phyloP scores from a whole-genome alignment of 2,888 invertebrate species.

The Nomada lathburiana region DNA sequence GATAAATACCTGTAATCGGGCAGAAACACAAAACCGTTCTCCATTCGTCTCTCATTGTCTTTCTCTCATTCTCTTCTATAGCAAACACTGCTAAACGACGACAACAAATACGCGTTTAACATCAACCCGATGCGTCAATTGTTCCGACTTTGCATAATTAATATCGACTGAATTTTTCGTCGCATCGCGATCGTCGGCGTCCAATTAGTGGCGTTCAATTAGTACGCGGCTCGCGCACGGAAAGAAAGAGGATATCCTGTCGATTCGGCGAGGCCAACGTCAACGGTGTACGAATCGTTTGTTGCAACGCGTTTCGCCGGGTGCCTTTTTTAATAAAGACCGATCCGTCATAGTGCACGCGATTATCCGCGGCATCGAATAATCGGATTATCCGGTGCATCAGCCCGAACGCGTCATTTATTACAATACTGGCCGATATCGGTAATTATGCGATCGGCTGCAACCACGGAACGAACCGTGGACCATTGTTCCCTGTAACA shows the following conservation, averaged over 20 bases:
- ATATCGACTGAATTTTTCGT: conserved; percentile 43
- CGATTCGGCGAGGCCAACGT: conserved; percentile 1
- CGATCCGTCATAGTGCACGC: conserved; percentile 27
- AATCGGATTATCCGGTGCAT: conserved; percentile 33
- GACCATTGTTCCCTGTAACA: conserved; percentile 5
- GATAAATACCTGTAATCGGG: conserved; percentile 43
- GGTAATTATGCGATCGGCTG: conserved; percentile 33
- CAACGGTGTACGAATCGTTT: neutral
- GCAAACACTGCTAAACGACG: too few relatives aligned
- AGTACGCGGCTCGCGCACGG: neutral
- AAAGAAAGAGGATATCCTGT: neutral
- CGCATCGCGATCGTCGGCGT: conserved; percentile 17
- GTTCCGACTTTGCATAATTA: conserved; percentile 43
- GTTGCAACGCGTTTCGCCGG: conserved; percentile 24
- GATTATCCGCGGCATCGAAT: conserved; percentile 44
- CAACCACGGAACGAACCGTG: neutral
- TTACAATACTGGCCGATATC: conserved; percentile 35
- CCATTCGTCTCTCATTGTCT: neutral
- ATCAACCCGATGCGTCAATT: neutral
- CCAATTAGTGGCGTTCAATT: conserved; percentile 39
- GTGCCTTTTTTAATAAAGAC: conserved; percentile 13
- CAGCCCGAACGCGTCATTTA: conserved; percentile 25
- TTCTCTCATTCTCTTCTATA: neutral
- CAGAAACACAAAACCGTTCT: neutral
- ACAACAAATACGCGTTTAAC: conserved; percentile 32